These are phyloP conservation scores for Sinhomidia bicolor DNA, from an alignment of 2,888 invertebrate genomes.

Conservation along the genomic window DNA sequence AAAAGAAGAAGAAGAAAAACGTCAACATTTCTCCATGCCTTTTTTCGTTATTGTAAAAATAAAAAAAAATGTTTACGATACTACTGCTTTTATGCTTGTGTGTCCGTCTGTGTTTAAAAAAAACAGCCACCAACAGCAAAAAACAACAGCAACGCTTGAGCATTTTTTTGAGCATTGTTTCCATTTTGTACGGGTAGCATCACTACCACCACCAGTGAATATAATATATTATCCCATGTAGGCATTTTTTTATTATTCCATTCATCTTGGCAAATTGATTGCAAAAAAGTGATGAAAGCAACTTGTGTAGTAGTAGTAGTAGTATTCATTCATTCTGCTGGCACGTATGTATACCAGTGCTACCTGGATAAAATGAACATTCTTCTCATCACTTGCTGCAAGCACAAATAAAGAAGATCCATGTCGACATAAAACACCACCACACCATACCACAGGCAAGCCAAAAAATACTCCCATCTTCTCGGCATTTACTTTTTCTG, in stretches of 20 bases:
- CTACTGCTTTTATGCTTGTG: neutral
- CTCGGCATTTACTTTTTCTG: too few relatives aligned
- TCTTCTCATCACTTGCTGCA: neutral
- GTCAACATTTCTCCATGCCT: neutral
- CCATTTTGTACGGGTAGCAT: neutral
- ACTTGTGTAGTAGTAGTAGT: too few relatives aligned
- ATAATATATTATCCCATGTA: too few relatives aligned
- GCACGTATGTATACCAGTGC: too few relatives aligned
- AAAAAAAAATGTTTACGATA: neutral
- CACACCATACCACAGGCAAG: neutral
- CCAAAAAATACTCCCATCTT: too few relatives aligned
- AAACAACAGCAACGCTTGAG: neutral
- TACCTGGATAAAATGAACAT: constrained; percentile 23
- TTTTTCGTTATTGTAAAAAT: neutral
- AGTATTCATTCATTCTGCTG: too few relatives aligned
- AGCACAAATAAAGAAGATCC: neutral
- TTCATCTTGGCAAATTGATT: constrained; percentile 64
- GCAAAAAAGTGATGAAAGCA: constrained; percentile 52
- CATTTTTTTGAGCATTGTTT: constrained; percentile 25
- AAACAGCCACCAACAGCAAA: neutral
- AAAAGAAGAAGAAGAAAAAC: too few relatives aligned
- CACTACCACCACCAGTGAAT: neutral
- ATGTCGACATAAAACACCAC: neutral
- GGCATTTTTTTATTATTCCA: constrained; percentile 42
- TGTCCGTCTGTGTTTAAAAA: neutral